These are phyloP conservation scores for Troides helena DNA, from an alignment of 2,888 invertebrate genomes.

Conservation along the genomic window DNA sequence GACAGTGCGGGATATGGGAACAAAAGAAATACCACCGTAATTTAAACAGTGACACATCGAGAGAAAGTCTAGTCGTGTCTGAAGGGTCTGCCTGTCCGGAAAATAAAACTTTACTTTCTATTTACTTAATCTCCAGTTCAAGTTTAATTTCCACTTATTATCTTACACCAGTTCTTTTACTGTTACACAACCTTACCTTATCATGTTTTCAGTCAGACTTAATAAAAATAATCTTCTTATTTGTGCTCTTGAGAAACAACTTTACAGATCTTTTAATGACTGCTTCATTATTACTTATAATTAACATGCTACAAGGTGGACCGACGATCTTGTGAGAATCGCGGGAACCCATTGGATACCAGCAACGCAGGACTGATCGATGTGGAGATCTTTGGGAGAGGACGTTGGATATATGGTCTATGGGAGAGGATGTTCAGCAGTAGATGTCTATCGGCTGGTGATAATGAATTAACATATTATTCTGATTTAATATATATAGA, in stretches of 20 bases:
- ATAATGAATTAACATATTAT: too few relatives aligned
- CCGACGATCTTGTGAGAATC: too few relatives aligned
- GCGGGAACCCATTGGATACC: too few relatives aligned
- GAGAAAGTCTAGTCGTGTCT: constrained; percentile 31
- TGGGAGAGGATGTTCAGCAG: too few relatives aligned
- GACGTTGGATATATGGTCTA: too few relatives aligned
- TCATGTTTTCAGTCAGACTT: too few relatives aligned
- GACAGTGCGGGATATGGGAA: constrained; percentile 30
- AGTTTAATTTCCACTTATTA: background rate
- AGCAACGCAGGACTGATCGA: too few relatives aligned
- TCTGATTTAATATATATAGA: too few relatives aligned
- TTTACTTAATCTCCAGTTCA: constrained; percentile 3
- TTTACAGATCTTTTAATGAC: background rate
- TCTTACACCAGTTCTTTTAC: background rate
- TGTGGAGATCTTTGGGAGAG: too few relatives aligned
- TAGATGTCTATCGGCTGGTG: too few relatives aligned
- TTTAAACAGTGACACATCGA: constrained; percentile 28
- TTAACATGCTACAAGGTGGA: too few relatives aligned
- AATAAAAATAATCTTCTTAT: background rate
- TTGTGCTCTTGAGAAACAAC: background rate
- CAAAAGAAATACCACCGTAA: constrained; percentile 33
- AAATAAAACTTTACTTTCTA: constrained; percentile 13
- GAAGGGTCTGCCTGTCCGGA: constrained; percentile 14
- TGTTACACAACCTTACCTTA: background rate
- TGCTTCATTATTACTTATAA: too few relatives aligned